These are phyloP conservation scores for Lagopus leucura DNA, from an alignment of 2,113 vertebrate genomes.

Conservation along the genomic window DNA sequence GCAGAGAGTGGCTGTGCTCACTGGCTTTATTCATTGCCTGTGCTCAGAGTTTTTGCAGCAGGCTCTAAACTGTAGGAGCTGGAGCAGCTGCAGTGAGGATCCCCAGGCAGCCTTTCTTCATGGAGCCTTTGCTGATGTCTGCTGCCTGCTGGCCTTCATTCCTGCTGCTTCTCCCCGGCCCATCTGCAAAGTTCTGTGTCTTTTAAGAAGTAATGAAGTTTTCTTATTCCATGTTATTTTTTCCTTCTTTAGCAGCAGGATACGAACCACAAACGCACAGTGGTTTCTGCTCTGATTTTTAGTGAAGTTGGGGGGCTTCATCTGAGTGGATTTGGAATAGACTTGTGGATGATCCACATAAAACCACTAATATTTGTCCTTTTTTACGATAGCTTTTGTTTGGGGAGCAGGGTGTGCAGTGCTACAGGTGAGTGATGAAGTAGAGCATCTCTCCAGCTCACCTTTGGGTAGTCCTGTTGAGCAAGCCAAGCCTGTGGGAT, in stretches of 20 bases:
- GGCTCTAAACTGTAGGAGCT: background rate
- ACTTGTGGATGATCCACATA: accelerated
- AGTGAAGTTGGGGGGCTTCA: background rate
- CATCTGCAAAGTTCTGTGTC: background rate
- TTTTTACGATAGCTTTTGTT: background rate
- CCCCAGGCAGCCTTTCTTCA: background rate
- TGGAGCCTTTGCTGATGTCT: background rate
- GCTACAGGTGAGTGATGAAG: background rate
- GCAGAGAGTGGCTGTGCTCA: background rate
- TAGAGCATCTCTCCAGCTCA: background rate
- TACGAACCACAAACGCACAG: background rate
- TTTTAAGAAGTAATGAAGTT: background rate
- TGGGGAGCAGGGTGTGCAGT: background rate
- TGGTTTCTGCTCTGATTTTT: background rate
- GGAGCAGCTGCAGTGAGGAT: background rate
- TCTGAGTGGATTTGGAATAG: background rate
- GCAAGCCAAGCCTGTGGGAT: background rate
- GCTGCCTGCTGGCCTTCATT: background rate
- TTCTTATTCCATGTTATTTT: background rate
- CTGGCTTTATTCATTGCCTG: background rate
- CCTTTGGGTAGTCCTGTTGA: background rate
- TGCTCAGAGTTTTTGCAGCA: background rate
- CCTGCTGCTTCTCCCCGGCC: background rate
- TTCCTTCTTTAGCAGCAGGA: background rate
- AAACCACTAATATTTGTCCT: background rate